phyloP scores from a whole-genome alignment of 2,797 vertebrate species.

The Gadopsis marmoratus region DNA sequence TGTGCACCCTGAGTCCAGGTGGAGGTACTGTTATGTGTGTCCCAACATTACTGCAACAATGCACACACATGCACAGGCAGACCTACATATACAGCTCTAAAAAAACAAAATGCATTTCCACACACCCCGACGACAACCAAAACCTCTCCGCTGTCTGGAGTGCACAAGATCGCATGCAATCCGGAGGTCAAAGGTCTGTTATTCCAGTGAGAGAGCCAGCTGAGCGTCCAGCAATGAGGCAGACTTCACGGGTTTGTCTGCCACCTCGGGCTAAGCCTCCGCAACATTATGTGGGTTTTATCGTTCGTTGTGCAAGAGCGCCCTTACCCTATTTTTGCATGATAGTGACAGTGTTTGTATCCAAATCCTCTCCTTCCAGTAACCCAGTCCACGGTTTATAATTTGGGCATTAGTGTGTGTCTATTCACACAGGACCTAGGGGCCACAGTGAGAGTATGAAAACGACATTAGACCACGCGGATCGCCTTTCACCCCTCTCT shows the following conservation, averaged over 20 bases:
- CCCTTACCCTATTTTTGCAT: constrained; percentile 40
- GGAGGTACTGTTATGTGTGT: constrained; percentile 47
- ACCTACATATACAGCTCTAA: constrained; percentile 39
- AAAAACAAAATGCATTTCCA: constrained; percentile 59
- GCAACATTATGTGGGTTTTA: constrained; percentile 33
- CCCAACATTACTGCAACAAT: constrained; percentile 32
- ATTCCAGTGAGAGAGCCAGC: constrained; percentile 71
- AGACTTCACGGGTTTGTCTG: constrained; percentile 7
- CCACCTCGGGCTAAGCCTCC: constrained; percentile 45
- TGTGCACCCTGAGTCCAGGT: constrained; percentile 73
- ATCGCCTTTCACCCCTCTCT: constrained; percentile 81
- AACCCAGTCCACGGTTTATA: constrained; percentile 48
- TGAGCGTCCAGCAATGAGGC: constrained; percentile 35
- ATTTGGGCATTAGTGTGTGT: constrained; percentile 59
- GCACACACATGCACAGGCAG: background rate
- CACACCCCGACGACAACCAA: constrained; percentile 60
- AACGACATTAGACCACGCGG: constrained; percentile 74
- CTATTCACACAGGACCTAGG: constrained; percentile 62
- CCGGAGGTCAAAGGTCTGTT: constrained; percentile 75
- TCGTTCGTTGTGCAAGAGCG: constrained; percentile 28
- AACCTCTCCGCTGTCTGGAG: constrained; percentile 35
- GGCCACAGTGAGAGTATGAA: constrained; percentile 69
- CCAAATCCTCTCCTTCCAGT: constrained; percentile 29
- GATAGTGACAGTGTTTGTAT: constrained; percentile 28
- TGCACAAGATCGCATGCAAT: constrained; percentile 40